Percentiles rank a stretch among this genome's conserved stretches.
phyloP scores from a whole-genome alignment of 2,888 invertebrate genomes.

The Epistrophella euchroma region DNA sequence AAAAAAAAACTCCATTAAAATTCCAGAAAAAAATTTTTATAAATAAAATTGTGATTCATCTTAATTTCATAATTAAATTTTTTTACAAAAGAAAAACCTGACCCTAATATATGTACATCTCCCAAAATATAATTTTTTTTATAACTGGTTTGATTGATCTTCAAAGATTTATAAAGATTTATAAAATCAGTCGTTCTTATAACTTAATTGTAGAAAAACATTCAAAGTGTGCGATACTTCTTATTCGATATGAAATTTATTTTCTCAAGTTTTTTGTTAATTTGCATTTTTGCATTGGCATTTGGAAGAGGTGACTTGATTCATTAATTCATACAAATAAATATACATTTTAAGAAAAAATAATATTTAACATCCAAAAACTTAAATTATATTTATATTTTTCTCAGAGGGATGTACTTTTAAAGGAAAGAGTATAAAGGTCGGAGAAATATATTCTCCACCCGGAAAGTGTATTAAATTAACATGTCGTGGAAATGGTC shows the following conservation, averaged over 20 bases:
- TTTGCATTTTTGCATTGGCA: neutral
- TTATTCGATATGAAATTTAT: conserved; percentile 21
- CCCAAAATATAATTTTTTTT: neutral
- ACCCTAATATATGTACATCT: neutral
- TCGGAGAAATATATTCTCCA: conserved; percentile 15
- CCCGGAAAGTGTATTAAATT: conserved; percentile 6
- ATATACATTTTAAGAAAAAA: neutral
- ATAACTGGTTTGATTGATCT: neutral
- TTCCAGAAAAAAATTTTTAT: no score
- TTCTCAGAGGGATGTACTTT: conserved; percentile 11
- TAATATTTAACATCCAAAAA: neutral
- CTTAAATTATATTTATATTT: neutral
- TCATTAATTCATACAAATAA: no score
- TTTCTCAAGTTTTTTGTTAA: neutral
- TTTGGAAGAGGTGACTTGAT: neutral
- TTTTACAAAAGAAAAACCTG: neutral
- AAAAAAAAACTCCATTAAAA: no score
- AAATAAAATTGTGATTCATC: no score
- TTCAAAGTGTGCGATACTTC: neutral
- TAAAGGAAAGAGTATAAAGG: conserved; percentile 5
- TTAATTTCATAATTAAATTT: neutral
- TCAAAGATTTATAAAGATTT: neutral
- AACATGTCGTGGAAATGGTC: neutral
- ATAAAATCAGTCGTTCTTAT: neutral
- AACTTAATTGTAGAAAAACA: neutral